Evolutionary conservation across 2,113 vertebrate genomes (phyloP), one percentile per base, ranked within the genome.

Genomic region (Mirounga angustirostris): DNA sequence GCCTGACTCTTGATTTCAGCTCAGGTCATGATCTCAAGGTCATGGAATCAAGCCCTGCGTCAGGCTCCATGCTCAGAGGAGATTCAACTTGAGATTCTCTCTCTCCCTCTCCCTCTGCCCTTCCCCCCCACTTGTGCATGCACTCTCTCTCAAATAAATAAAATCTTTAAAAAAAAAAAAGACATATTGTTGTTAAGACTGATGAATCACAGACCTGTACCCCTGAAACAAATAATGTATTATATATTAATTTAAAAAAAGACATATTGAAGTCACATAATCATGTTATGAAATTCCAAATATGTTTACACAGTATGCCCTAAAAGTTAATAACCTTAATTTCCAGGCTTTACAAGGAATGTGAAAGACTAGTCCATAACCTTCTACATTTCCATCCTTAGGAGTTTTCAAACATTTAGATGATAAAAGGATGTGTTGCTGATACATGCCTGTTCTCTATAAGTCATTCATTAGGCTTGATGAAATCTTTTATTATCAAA

Each of bases 311-410:
- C 0, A n/a, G 18, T 76, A n/a, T 43, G 40, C 13, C 59, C 61
- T 80, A 58, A 86, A 95, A 89, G 52, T 79, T 85, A 84, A 58
- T 74, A 79, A 90, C 40, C 46, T 90, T 80, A 74, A 67, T 52
- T 81, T 87, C 28, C 11, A 87, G 28, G 13, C 3, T 78, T 50
- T 16, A 91, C 24, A 74, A 80, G 33, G 13, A 87, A 67, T 71
- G 54, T 59, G 30, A 87, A 52, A 61, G 21, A 56, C 22, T 69
- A 40, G 26, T 28, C 16, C 21, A 54, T 67, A 94, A 82, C 33
- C 36, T 61, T n/a, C 69, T 54, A 71, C 30, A 83, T 63, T 79
- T 30, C 16, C n/a, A 69, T 91, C 21, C 59, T 82, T 61, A 36
- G 61, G 91, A 61, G 10, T 33, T 46, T 69, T 67, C 24, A n/a